phyloP scores from a whole-genome alignment of 2,888 invertebrate species.

The Cylindroiulus punctatus region DNA sequence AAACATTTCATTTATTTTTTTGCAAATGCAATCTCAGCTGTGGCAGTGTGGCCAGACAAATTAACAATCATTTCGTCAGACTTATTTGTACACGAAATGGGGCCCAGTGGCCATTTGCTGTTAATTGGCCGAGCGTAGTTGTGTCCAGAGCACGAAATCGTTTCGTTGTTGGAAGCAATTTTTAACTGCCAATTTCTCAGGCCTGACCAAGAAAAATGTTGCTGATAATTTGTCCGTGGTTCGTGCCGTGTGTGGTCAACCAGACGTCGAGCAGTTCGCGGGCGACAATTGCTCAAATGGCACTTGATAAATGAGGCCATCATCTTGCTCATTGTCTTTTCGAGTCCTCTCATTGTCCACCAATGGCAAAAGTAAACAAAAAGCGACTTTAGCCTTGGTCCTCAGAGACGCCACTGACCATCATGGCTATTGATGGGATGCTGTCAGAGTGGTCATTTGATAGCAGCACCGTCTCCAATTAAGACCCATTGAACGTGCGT shows the following conservation, averaged over 20 bases:
- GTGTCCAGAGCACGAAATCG: not conserved
- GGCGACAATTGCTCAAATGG: constrained; percentile 2
- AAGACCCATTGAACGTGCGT: too few relatives aligned
- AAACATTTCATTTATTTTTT: too few relatives aligned
- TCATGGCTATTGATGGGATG: not conserved
- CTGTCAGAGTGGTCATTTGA: not conserved
- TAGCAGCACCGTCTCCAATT: not conserved
- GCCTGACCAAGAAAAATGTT: not conserved
- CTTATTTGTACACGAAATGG: too few relatives aligned
- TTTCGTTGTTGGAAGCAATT: not conserved
- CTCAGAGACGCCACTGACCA: not conserved
- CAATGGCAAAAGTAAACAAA: not conserved
- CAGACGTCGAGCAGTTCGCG: not conserved
- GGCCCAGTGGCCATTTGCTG: too few relatives aligned
- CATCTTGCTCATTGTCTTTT: not conserved
- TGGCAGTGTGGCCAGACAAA: too few relatives aligned
- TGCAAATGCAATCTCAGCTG: too few relatives aligned
- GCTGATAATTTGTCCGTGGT: not conserved
- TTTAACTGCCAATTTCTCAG: not conserved
- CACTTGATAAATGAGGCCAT: constrained; percentile 11
- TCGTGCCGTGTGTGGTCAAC: not conserved
- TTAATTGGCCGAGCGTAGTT: not conserved
- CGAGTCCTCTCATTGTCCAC: not conserved
- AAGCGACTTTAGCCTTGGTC: not conserved
- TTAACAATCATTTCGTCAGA: too few relatives aligned